These are phyloP conservation scores for Drosophila koepferae DNA, from an alignment of 2,888 invertebrate genomes.

Conservation along the genomic window DNA sequence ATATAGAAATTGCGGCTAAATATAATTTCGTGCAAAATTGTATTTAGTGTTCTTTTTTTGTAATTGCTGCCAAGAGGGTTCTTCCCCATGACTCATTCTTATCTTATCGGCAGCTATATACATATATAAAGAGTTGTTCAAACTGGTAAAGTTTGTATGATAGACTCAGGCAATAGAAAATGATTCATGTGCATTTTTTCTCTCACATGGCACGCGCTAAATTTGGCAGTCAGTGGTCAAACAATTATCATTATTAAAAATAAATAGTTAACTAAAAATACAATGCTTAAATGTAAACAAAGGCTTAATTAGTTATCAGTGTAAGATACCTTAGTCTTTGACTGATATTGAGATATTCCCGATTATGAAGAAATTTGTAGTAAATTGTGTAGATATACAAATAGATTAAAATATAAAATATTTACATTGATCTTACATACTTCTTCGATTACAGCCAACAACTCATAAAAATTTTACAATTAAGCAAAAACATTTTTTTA, in stretches of 20 bases:
- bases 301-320: background rate
- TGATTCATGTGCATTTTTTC: slow-evolving; percentile 34
- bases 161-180: slow-evolving; percentile 19
- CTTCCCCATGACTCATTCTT: slow-evolving; percentile 59
- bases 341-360: background rate
- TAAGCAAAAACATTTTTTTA: background rate
- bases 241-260: background rate
- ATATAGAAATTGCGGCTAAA: background rate
- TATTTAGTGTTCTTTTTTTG: background rate
- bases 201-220: slow-evolving; percentile 25
- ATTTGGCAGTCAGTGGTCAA: background rate
- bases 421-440: background rate
- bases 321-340: background rate
- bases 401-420: too few relatives aligned
- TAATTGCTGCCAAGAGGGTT: slow-evolving; percentile 9
- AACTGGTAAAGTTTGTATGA: slow-evolving; percentile 29
- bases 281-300: background rate
- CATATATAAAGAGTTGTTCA: background rate
- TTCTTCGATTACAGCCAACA: background rate
- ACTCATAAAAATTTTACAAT: slow-evolving; percentile 2
- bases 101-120: slow-evolving; percentile 58
- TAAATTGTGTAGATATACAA: background rate
- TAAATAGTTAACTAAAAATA: background rate
- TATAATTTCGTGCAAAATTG: background rate
- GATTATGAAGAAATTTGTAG: background rate